Conservation (phyloP, 2,797 vertebrate genomes). For the Brachymystax lenok region DNA sequence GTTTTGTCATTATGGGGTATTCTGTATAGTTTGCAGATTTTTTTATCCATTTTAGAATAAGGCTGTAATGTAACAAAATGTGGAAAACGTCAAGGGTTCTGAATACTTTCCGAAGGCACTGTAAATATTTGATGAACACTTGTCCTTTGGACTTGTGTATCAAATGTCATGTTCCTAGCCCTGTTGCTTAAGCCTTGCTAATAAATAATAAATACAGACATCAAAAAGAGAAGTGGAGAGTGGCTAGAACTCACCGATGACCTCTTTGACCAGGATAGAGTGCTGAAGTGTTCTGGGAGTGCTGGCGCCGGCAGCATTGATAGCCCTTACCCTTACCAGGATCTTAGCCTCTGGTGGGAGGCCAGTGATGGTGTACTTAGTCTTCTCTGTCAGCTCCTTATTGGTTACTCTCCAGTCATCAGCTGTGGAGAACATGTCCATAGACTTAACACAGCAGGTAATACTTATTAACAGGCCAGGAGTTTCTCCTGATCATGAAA, state of each 20-base stretch:
- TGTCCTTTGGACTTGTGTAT: not conserved
- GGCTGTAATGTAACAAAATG: too few species aligned
- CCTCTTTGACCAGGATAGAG: conserved; percentile 90
- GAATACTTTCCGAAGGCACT: too few species aligned
- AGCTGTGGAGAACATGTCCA: conserved; percentile 62
- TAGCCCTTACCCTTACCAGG: conserved; percentile 89
- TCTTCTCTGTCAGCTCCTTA: conserved; percentile 89
- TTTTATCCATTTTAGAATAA: too few species aligned
- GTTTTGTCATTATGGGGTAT: too few species aligned
- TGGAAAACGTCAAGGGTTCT: too few species aligned
- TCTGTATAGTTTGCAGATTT: too few species aligned
- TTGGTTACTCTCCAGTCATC: conserved; percentile 89
- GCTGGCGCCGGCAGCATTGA: conserved; percentile 91
- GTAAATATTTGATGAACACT: not conserved
- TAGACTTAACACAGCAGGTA: not conserved
- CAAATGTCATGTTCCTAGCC: not conserved
- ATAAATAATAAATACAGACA: not conserved
- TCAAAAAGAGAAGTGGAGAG: not conserved
- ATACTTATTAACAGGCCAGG: not conserved
- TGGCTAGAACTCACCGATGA: conserved; percentile 83
- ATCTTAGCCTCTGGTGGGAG: conserved; percentile 85
- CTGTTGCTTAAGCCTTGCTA: not conserved
- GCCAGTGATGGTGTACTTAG: conserved; percentile 87
- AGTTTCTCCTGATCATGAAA: not conserved
- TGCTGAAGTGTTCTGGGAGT: conserved; percentile 85